Evolutionary conservation across 2,888 invertebrate genomes (phyloP), one percentile per base, ranked within the genome.

Genomic region (Molorchus minor): DNA sequence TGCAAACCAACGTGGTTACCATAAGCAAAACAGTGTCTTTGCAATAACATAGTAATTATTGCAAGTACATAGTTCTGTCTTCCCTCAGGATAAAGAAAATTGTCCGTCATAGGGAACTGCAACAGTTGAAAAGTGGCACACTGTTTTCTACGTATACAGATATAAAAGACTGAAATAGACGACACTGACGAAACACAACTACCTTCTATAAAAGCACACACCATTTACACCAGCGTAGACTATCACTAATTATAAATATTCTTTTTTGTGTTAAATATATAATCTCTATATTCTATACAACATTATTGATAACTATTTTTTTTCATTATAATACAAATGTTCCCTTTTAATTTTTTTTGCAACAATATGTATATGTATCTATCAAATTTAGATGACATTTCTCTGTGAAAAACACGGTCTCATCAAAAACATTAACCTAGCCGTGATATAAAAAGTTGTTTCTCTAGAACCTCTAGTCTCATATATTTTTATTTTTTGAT

Each of bases 341-440:
- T 80, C 80, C 80, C 79, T 64, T 76, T 71, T 66, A n/a, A 60
- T 74, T 74, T 62, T 72, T 76, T 74, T 73, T 75, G 71, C 76
- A 80, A 79, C 78, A 78, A 79, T 78, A 78, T 78, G 77, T 79
- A 78, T 78, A 77, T 72, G 76, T 79, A 77, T n/a, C n/a, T n/a
- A n/a, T 78, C 75, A 77, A 77, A 77, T 76, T 73, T 71, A 72
- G 70, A 68, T 61, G 64, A 64, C 58, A 67, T 62, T 62, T 62
- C 61, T 62, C 57, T 60, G 57, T 62, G 64, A 62, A 69, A 71
- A 72, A 71, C 67, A 69, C 68, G 61, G 61, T 17, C 38, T 49
- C 49, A 10, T 29, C 15, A 20, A 49, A 54, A 51, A 55, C 40
- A 29, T 58, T 35, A 62, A 61, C 61, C 47, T 53, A 59, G 47